Percentiles rank a stretch among this genome's conserved stretches.
These are phyloP conservation scores for Mugil cephalus DNA, from an alignment of 2,113 vertebrate genomes.

Conservation along the genomic window DNA sequence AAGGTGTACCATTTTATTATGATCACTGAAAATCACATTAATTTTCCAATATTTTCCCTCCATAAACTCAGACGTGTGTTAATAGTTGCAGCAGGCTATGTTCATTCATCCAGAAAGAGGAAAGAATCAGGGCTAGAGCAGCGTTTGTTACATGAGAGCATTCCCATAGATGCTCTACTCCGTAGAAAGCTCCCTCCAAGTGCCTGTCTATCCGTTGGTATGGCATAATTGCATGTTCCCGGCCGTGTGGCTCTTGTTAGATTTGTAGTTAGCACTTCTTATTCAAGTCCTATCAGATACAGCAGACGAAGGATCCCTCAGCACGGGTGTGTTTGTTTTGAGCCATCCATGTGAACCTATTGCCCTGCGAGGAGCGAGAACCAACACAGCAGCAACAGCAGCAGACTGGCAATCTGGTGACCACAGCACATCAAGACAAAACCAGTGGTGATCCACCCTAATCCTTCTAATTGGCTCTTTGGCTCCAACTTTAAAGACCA, in stretches of 20 bases:
- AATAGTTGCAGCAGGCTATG: not conserved
- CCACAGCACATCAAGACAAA: slow-evolving; percentile 73
- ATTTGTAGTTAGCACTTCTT: slow-evolving; percentile 73
- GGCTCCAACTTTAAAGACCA: slow-evolving; percentile 64
- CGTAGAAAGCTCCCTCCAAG: slow-evolving; percentile 33
- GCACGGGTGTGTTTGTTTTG: slow-evolving; percentile 60
- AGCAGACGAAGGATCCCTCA: slow-evolving; percentile 24
- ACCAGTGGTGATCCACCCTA: slow-evolving; percentile 64
- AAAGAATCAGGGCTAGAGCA: not conserved
- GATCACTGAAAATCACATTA: no score
- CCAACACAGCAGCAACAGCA: slow-evolving; percentile 25
- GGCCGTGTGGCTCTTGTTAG: slow-evolving; percentile 57
- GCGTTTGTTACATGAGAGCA: slow-evolving; percentile 26
- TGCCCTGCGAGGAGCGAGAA: slow-evolving; percentile 52
- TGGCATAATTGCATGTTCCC: slow-evolving; percentile 71
- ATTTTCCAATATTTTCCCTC: not conserved
- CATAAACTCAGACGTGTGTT: not conserved
- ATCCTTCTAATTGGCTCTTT: slow-evolving; percentile 67
- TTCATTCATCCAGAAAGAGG: slow-evolving; percentile 6
- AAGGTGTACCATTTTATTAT: no score
- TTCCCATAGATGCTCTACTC: slow-evolving; percentile 51
- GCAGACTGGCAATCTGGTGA: slow-evolving; percentile 66
- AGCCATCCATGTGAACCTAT: slow-evolving; percentile 58
- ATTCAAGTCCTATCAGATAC: slow-evolving; percentile 45
- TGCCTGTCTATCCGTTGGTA: slow-evolving; percentile 46